phyloP scores from a whole-genome alignment of 2,888 invertebrate species.

The Chrysolina americana region DNA sequence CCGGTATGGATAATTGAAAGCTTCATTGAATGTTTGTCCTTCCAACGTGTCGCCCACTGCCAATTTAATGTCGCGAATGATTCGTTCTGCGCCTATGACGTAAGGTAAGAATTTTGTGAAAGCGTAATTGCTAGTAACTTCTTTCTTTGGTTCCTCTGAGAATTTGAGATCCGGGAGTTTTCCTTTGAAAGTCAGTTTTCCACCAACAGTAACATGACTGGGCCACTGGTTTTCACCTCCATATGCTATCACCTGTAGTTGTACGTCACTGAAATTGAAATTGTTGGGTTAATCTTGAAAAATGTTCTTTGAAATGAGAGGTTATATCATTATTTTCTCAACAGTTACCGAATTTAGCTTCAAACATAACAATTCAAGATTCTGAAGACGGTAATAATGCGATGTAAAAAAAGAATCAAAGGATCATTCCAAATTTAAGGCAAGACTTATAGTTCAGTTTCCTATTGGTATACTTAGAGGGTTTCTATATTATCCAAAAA shows the following conservation, averaged over 20 bases:
- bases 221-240: conserved; percentile 74
- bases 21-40: conserved; percentile 75
- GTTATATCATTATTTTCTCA: too few species aligned
- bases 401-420: too few species aligned
- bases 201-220: conserved; percentile 73
- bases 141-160: conserved; percentile 55
- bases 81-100: conserved; percentile 57
- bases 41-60: conserved; percentile 58
- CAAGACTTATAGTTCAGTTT: too few species aligned
- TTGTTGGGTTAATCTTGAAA: not conserved
- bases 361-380: too few species aligned
- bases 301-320: too few species aligned
- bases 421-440: too few species aligned
- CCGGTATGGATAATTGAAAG: conserved; percentile 81
- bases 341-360: too few species aligned
- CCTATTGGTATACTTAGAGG: too few species aligned
- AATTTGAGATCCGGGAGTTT: conserved; percentile 69
- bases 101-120: not conserved
- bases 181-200: conserved; percentile 69
- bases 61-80: conserved; percentile 62
- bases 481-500: too few species aligned
- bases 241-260: conserved; percentile 74
- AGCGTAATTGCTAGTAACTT: conserved; percentile 55
- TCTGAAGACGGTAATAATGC: too few species aligned
- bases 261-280: conserved; percentile 71